phyloP scores from a whole-genome alignment of 2,113 vertebrate species.

The Crotophaga sulcirostris region DNA sequence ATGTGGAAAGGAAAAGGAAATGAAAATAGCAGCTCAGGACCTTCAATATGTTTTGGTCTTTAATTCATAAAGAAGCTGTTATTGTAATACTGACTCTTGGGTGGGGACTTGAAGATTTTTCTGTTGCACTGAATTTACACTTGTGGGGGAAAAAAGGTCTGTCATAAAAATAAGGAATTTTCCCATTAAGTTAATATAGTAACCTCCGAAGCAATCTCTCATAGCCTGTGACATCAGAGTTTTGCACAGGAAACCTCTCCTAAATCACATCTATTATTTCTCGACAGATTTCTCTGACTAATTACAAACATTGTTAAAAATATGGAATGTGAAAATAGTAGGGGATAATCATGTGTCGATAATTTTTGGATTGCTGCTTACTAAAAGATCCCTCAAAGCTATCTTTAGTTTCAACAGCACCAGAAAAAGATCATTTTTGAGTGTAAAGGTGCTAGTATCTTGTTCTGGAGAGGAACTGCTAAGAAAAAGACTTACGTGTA shows the following conservation, averaged over 20 bases:
- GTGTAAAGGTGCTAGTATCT: not conserved
- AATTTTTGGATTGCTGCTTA: not conserved
- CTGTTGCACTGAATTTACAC: not conserved
- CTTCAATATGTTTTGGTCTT: not conserved
- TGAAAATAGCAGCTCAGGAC: not conserved
- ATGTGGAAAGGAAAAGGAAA: not conserved
- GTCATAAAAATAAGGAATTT: not conserved
- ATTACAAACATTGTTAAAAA: not conserved
- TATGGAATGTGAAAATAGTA: accelerated
- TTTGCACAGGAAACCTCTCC: not conserved
- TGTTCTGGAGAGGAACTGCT: not conserved
- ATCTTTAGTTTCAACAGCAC: not conserved
- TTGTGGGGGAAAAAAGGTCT: not conserved
- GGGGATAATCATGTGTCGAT: not conserved
- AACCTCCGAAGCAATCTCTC: not conserved
- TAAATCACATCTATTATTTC: not conserved
- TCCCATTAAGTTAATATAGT: not conserved
- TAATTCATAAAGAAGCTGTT: not conserved
- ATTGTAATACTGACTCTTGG: not conserved
- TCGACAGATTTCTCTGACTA: not conserved
- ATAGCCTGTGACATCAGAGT: not conserved
- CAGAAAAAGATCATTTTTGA: not conserved
- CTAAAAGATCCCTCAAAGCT: not conserved
- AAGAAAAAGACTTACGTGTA: not conserved
- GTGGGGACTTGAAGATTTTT: not conserved